Base-by-base conservation (phyloP, 1,140 invertebrate genomes). In the Bombus haemorrhoidalis region DNA sequence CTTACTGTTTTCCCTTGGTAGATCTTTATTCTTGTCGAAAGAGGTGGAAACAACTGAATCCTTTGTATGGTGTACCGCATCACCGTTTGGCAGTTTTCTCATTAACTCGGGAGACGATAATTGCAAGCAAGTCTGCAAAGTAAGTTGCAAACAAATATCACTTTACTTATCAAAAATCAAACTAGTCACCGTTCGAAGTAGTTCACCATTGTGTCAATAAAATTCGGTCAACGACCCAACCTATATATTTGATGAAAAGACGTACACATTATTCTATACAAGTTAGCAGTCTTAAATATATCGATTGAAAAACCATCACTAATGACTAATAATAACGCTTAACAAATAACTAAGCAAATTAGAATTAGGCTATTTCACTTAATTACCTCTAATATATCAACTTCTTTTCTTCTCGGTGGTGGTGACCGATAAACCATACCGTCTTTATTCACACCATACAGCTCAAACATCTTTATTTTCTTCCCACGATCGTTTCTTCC, bases 21-120 rank as follows among this genome's bases (percentile, higher is more conserved):
- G 69, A 85, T 89, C 92, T 88, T 91, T 92, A 68, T 87, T 78
- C 59, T 92, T 93, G 34, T 91, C 88, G 34, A 90, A 87, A 28
- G 88, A 90, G 25, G 91, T 91, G n/a, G 92, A 89, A 39, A 92
- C 87, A 41, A 77, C 88, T 74, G 80, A 72, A 34, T 91, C 89
- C 88, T 92, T 93, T 73, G 62, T 84, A 68, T 93, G 93, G 81
- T 94, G 92, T 57, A 92, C 47, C 22, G 93, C 87, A 90, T 94
- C 94, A n/a, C 94, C 93, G 47, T 94, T 95, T 75, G 95, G 93
- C 84, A 95, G 83, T 92, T 95, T 95, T 89, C 94, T 92, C 91
- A 94, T 94, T 47, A 95, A 81, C 89, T 95, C 95, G 34, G 94
- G 94, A 6, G 95, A 95, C 28, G 95, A 95, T 59, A 95, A 88